phyloP scores from a whole-genome alignment of 35 echinoderm and acorn worm genomes.

The Holothuria glaberrima region DNA sequence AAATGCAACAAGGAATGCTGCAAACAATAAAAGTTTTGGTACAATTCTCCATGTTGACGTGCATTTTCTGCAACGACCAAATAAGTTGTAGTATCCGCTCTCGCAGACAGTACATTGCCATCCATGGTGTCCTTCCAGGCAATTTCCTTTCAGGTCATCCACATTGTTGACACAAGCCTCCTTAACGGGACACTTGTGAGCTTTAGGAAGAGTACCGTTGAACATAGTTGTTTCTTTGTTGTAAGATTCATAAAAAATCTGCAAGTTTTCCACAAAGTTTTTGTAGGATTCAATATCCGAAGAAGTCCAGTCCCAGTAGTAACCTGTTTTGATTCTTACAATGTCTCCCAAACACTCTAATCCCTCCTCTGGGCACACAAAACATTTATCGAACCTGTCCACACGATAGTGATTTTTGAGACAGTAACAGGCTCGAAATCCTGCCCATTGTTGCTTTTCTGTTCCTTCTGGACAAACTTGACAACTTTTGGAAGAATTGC shows the following conservation, averaged over 20 bases:
- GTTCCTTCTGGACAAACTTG: not conserved
- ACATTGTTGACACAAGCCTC: not conserved
- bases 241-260: slow-evolving; percentile 4
- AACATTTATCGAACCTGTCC: slow-evolving; percentile 6
- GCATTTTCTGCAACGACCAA: not conserved
- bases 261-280: not conserved
- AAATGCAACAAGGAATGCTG: not conserved
- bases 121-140: not conserved
- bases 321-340: not conserved
- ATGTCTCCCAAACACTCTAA: not conserved
- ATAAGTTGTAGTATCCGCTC: not conserved
- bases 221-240: not conserved
- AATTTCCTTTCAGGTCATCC: not conserved
- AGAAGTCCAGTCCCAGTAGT: not conserved
- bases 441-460: not conserved
- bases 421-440: not conserved
- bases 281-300: slow-evolving; percentile 2
- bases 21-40: no score
- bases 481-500: not conserved
- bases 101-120: slow-evolving; percentile 5
- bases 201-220: slow-evolving; percentile 1
- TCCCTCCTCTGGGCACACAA: not conserved
- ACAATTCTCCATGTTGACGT: no score
- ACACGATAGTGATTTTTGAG: not conserved
- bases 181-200: not conserved